A percentile compares a stretch with the other conserved stretches of the same genome.
These are phyloP conservation scores for Hydrozoanthus gracilis DNA, from an alignment of 92 coral and sea anemone species.

Conservation along the genomic window DNA sequence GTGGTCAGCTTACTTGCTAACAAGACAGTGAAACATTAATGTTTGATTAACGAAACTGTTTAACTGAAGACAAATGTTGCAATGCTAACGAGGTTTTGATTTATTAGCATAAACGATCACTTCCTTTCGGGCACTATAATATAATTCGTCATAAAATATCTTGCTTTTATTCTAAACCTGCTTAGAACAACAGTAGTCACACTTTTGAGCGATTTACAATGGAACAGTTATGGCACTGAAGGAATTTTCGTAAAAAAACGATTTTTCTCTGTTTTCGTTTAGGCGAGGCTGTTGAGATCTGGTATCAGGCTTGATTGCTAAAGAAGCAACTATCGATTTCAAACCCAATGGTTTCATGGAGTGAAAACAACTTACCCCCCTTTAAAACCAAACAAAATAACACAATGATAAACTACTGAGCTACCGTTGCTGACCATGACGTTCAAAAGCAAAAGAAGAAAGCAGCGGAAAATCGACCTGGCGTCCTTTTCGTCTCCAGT, in stretches of 20 bases:
- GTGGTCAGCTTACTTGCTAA: slow-evolving; percentile 12
- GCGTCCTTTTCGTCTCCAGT: not conserved
- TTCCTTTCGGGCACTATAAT: not conserved
- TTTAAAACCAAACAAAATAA: not conserved
- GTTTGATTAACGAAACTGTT: not conserved
- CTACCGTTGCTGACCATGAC: not conserved
- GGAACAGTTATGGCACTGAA: no score
- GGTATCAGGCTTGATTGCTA: no score
- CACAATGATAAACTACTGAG: not conserved
- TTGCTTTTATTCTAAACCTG: not conserved
- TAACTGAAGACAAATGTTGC: slow-evolving; percentile 37
- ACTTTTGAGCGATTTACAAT: not conserved
- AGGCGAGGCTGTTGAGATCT: no score
- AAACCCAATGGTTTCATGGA: no score
- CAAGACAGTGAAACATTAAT: slow-evolving; percentile 21
- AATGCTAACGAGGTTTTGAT: slow-evolving; percentile 47
- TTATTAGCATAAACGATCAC: slow-evolving; percentile 8
- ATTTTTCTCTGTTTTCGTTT: not conserved
- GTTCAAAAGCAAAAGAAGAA: not conserved
- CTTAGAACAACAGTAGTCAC: no score
- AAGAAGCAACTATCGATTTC: no score
- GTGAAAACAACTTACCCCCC: not conserved
- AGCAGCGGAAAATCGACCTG: not conserved
- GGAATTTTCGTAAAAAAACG: not conserved
- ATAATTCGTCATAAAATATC: not conserved